Percentiles rank a stretch among this genome's conserved stretches.
phyloP scores from a whole-genome alignment of 2,113 vertebrate species.

The Poeciliopsis turrubarensis region DNA sequence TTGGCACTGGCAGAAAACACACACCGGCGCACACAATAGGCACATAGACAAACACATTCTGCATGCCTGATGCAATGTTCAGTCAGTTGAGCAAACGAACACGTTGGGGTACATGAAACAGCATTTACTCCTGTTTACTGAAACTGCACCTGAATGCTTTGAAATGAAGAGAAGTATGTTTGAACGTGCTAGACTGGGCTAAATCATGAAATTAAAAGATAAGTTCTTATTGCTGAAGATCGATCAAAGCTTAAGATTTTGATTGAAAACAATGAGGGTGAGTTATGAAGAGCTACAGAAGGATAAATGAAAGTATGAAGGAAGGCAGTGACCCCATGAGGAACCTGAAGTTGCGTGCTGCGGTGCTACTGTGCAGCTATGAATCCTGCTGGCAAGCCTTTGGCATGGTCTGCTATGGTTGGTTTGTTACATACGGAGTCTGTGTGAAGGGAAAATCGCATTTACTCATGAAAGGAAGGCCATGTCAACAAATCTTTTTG shows the following conservation, averaged over 20 bases:
- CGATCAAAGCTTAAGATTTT: constrained; percentile 43
- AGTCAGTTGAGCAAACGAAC: constrained; percentile 68
- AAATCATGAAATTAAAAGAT: constrained; percentile 33
- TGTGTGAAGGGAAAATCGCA: constrained; percentile 54
- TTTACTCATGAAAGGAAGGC: constrained; percentile 27
- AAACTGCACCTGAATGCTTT: constrained; percentile 42
- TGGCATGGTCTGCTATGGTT: constrained; percentile 40
- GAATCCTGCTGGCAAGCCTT: constrained; percentile 56
- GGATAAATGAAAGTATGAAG: constrained; percentile 52
- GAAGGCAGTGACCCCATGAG: constrained; percentile 49
- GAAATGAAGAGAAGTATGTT: constrained; percentile 21
- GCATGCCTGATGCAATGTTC: constrained; percentile 74
- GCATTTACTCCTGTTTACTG: constrained; percentile 40
- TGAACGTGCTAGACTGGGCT: constrained; percentile 4
- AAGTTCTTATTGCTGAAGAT: constrained; percentile 30
- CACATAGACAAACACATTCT: constrained; percentile 69
- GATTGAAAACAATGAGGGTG: constrained; percentile 40
- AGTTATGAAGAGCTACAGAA: constrained; percentile 36
- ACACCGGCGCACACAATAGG: constrained; percentile 45
- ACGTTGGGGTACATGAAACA: constrained; percentile 58
- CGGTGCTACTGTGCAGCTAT: constrained; percentile 50
- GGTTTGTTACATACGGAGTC: constrained; percentile 48
- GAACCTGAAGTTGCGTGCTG: constrained; percentile 41
- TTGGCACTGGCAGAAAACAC: constrained; percentile 61
- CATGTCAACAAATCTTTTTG: constrained; percentile 34